These are phyloP conservation scores for Drosophila macrospina DNA, from an alignment of 2,888 invertebrate genomes.

Conservation along the genomic window DNA sequence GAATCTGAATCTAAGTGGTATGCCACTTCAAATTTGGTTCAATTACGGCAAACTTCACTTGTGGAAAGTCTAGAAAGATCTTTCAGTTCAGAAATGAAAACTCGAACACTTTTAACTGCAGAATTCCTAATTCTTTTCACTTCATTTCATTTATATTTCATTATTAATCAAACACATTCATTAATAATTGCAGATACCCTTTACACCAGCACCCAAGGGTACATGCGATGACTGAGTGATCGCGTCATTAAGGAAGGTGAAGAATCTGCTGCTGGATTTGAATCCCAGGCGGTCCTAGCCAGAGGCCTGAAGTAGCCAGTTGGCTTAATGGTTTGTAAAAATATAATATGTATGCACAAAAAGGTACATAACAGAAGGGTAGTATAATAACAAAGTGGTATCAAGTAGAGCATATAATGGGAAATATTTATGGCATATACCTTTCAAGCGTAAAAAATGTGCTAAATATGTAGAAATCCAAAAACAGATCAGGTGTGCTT, in stretches of 20 bases:
- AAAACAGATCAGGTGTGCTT: conserved; percentile 25
- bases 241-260: conserved; percentile 14
- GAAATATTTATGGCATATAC: conserved; percentile 23
- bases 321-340: conserved; percentile 7
- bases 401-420: conserved; percentile 19
- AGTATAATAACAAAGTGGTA: conserved; percentile 1
- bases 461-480: conserved; percentile 33
- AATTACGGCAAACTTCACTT: no score
- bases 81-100: background rate
- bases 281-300: conserved; percentile 3
- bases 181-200: background rate
- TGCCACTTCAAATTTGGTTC: no score
- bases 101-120: background rate
- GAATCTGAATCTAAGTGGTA: no score
- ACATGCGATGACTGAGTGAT: background rate
- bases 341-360: background rate
- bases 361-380: background rate
- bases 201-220: conserved; percentile 1
- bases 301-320: background rate
- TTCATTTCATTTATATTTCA: background rate
- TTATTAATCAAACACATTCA: conserved; percentile 4
- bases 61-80: background rate
- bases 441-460: conserved; percentile 29
- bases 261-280: conserved; percentile 6
- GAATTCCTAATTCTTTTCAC: conserved; percentile 5